phyloP scores from a whole-genome alignment of 2,797 vertebrate genomes.

The Sebastes nivosus region DNA sequence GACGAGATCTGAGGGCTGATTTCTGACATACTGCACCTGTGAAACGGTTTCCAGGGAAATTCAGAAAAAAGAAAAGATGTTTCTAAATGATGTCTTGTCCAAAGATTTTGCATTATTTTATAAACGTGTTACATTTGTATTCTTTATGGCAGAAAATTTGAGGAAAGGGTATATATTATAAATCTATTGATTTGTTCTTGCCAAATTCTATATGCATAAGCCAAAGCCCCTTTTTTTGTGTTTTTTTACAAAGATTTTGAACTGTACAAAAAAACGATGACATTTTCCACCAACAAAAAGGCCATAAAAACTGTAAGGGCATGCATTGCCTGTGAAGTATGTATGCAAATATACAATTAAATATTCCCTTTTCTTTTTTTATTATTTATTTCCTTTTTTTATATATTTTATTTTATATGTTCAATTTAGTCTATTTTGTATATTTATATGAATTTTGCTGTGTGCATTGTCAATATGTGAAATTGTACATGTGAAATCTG shows the following conservation, averaged over 20 bases:
- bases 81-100: too few species aligned
- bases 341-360: background rate
- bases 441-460: too few species aligned
- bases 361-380: background rate
- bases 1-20: conserved; percentile 53
- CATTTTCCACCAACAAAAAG: background rate
- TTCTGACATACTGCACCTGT: conserved; percentile 74
- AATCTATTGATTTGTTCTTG: too few species aligned
- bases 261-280: background rate
- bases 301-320: background rate
- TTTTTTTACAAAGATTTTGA: background rate
- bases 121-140: too few species aligned
- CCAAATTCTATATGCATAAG: too few species aligned
- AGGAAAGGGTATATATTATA: too few species aligned
- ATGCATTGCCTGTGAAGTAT: background rate
- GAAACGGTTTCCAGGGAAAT: background rate
- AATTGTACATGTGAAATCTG: too few species aligned
- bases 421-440: background rate
- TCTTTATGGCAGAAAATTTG: too few species aligned
- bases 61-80: background rate
- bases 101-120: too few species aligned
- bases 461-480: too few species aligned
- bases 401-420: background rate
- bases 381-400: background rate
- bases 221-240: too few species aligned